phyloP scores from a whole-genome alignment of 2,113 vertebrate genomes.

The Cnemophilus loriae region DNA sequence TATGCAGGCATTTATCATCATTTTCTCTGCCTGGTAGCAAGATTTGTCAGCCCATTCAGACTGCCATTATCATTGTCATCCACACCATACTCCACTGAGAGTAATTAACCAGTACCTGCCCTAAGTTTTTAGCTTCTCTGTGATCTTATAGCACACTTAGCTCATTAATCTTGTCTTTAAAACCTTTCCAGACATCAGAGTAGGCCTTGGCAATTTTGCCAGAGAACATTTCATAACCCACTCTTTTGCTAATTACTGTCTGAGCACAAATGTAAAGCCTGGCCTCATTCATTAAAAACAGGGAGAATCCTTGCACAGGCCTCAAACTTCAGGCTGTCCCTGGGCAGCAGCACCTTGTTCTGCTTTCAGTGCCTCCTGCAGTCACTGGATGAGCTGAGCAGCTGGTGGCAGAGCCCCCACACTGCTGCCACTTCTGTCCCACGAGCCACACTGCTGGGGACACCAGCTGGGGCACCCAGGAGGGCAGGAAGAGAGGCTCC shows the following conservation, averaged over 20 bases:
- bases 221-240: neutral
- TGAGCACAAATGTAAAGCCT: neutral
- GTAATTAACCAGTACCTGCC: neutral
- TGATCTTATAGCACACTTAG: neutral
- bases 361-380: accelerated
- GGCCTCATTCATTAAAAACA: neutral
- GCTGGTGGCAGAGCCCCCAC: neutral
- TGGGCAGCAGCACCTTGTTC: neutral
- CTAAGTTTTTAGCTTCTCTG: neutral
- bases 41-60: neutral
- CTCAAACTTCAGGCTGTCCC: neutral
- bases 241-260: neutral
- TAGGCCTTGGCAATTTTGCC: neutral
- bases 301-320: neutral
- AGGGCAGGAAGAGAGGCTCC: too few species aligned
- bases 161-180: neutral
- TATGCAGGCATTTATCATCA: neutral
- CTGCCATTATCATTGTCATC: neutral
- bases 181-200: neutral
- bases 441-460: accelerated
- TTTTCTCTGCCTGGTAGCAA: neutral
- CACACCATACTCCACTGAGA: neutral
- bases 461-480: accelerated
- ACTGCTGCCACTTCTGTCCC: neutral
- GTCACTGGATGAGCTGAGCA: accelerated